Evolutionary conservation across 2,797 vertebrate species (phyloP), one percentile per base, ranked within the genome.

Genomic region (Botia almorhae): DNA sequence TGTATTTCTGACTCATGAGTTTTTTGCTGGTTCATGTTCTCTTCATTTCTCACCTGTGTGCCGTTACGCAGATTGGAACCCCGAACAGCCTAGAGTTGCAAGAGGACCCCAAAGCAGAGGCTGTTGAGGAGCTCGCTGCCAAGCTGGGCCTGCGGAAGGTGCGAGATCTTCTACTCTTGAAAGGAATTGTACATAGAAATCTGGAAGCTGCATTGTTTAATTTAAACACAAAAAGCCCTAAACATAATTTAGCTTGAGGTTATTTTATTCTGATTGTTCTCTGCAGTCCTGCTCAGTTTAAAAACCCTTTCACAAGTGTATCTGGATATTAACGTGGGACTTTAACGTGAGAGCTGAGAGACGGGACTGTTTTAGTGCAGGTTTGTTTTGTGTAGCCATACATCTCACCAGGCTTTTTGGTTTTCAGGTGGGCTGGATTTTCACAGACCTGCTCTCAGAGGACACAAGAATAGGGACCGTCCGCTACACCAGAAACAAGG

Each of bases 381-480:
- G 33, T 33, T 33, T 33, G 33, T 33, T 33, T 33, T 33, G 33
- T 33, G 33, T 33, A 33, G 33, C 33, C 33, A 33, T 33, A 33
- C 33, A 48, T 78, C 53, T 26, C 29, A 64, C 53, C 13, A 70
- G 36, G 14, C 21, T 51, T 39, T 69, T 26, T 26, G 23, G 23
- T 26, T 26, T 81, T 53, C 72, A 99, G 98, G 95, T 99, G 81
- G 98, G 98, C 61, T 99, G 98, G 98, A 99, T 99, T 90, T 99
- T 99, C 86, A 97, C 97, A 12, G 98, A 99, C 85, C 92, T 99
- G 69, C 90, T 99, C 63, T 98, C 98, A 0, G 98, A 99, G 87
- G 97, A 99, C 74, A 99, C 95, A 0, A 95, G 97, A 85, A 98
- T 98, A 93, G 98, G 98, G 2, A 99, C 98, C 0, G 98, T 99